A percentile compares a stretch with the other conserved stretches of the same genome.
phyloP scores from a whole-genome alignment of 2,888 invertebrate species.

The Phortica okadai region DNA sequence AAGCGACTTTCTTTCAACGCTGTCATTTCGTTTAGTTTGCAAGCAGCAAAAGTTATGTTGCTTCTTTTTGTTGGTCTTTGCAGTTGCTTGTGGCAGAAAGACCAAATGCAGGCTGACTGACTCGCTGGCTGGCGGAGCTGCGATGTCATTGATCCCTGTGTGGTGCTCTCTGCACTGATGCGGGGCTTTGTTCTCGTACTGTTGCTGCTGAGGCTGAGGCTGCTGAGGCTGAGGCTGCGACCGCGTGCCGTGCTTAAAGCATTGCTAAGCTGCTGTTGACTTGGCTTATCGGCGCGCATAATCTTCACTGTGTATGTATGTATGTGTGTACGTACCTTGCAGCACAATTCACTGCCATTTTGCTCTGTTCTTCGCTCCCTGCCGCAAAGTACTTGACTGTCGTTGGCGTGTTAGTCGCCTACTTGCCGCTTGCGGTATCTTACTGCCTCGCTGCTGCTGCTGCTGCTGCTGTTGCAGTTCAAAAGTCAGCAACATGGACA shows the following conservation, averaged over 20 bases:
- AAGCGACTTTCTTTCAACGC: constrained; percentile 57
- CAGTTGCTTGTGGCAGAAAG: neutral
- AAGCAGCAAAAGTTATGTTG: constrained; percentile 26
- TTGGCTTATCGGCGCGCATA: constrained; percentile 23
- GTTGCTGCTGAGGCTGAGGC: too few species aligned
- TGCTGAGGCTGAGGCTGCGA: too few species aligned
- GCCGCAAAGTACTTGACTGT: neutral
- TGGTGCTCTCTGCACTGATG: constrained; percentile 49
- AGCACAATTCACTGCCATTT: constrained; percentile 37
- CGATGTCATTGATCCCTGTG: constrained; percentile 61
- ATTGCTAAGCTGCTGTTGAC: constrained; percentile 10
- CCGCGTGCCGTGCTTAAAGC: constrained; percentile 21
- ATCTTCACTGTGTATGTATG: constrained; percentile 39
- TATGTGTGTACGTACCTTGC: constrained; percentile 19
- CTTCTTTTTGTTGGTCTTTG: neutral
- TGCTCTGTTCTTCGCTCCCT: neutral
- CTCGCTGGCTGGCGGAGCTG: constrained; percentile 52
- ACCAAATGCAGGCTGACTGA: constrained; percentile 22
- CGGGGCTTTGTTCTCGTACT: constrained; percentile 61
- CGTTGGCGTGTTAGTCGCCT: constrained; percentile 41
- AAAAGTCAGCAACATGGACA: constrained; percentile 57
- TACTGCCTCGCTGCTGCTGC: constrained; percentile 40
- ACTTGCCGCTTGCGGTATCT: constrained; percentile 58
- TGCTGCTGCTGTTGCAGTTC: constrained; percentile 49
- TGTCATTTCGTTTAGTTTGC: constrained; percentile 32